Conservation (phyloP, 2,797 vertebrate species). For the Limosa lapponica region DNA sequence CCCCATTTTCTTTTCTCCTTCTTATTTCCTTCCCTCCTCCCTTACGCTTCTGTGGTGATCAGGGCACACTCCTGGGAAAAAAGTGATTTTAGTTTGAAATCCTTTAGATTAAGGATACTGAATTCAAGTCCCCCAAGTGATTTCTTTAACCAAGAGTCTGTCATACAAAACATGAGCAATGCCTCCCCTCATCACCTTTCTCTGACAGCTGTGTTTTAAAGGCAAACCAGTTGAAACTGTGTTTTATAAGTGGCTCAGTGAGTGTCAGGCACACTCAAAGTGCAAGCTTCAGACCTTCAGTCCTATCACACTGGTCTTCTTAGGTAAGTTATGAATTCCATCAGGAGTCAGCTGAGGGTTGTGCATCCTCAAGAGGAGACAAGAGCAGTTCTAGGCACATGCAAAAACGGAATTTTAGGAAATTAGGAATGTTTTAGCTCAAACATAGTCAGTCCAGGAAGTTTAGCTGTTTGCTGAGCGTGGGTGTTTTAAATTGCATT, state of each 20-base stretch:
- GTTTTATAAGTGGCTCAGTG: background rate
- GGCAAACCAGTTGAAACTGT: background rate
- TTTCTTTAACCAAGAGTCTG: background rate
- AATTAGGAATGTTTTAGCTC: background rate
- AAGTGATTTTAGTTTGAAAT: background rate
- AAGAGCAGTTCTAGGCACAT: background rate
- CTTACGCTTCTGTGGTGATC: background rate
- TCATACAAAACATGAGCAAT: constrained; percentile 4
- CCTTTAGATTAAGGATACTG: background rate
- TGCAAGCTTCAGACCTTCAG: background rate
- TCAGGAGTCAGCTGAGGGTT: background rate
- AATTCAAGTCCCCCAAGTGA: background rate
- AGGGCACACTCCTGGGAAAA: background rate
- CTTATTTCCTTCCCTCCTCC: background rate
- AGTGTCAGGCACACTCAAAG: background rate
- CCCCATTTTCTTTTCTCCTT: background rate
- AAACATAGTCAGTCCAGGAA: background rate
- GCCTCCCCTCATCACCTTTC: background rate
- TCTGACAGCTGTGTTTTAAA: constrained; percentile 1
- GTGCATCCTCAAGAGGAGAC: background rate
- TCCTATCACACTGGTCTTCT: background rate
- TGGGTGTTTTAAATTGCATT: background rate
- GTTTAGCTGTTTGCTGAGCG: background rate
- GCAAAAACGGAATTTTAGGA: background rate
- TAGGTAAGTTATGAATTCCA: background rate